These are phyloP conservation scores for Drosophila gunungcola DNA, from an alignment of 1,140 invertebrate species.

Conservation along the genomic window DNA sequence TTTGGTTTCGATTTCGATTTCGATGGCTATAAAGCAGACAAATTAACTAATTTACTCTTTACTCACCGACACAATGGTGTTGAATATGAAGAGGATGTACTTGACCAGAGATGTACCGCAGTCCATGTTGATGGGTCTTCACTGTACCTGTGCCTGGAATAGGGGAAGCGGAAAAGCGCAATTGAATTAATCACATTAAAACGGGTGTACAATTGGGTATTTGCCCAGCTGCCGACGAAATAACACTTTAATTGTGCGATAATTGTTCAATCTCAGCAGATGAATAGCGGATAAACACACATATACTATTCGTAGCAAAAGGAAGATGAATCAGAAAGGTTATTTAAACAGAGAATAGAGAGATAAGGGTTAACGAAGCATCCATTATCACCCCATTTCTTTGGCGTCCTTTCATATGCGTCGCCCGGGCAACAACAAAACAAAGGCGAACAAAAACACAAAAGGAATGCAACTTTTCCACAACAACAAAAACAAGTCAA, in stretches of 20 bases:
- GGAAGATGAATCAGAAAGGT: background rate
- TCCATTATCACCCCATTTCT: slow-evolving; percentile 16
- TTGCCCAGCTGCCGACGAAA: background rate
- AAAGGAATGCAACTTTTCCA: slow-evolving; percentile 17
- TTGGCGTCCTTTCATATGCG: slow-evolving; percentile 12
- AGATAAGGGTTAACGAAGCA: slow-evolving; percentile 11
- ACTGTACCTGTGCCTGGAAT: slow-evolving; percentile 32
- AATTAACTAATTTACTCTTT: background rate
- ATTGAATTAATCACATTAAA: slow-evolving; percentile 15
- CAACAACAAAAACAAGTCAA: slow-evolving; percentile 9
- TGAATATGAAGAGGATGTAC: slow-evolving; percentile 93
- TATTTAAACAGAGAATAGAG: background rate
- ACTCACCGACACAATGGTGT: slow-evolving; percentile 93
- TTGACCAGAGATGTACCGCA: slow-evolving; percentile 92
- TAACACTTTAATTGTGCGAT: background rate
- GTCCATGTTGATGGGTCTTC: slow-evolving; percentile 85
- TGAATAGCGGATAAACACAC: background rate
- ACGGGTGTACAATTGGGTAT: background rate
- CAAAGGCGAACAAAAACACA: slow-evolving; percentile 17
- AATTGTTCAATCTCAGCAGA: background rate
- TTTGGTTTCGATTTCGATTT: slow-evolving; percentile 27
- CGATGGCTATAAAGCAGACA: slow-evolving; percentile 15
- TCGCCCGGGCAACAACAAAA: slow-evolving; percentile 28
- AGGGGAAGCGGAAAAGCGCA: slow-evolving; percentile 7
- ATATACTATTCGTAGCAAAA: background rate